A percentile compares a stretch with the other conserved stretches of the same genome.
These are phyloP conservation scores for Cantharis rufa DNA, from an alignment of 2,888 invertebrate genomes.

Conservation along the genomic window DNA sequence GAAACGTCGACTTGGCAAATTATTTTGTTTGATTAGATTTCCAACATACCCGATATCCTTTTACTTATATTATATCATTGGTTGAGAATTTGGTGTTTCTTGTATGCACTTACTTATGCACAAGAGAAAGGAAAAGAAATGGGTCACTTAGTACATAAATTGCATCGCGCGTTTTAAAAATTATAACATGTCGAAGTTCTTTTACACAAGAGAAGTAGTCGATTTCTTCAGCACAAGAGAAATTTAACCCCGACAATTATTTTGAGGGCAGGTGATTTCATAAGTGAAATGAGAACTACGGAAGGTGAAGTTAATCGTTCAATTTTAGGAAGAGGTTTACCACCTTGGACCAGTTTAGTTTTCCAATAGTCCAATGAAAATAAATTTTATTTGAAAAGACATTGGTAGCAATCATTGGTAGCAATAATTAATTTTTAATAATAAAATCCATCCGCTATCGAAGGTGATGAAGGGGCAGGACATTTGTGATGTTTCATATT, in stretches of 20 bases:
- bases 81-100: too few species aligned
- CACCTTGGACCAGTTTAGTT: not conserved
- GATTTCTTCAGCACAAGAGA: constrained; percentile 10
- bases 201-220: not conserved
- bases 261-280: not conserved
- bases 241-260: constrained; percentile 2
- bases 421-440: too few species aligned
- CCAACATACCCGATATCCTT: too few species aligned
- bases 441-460: too few species aligned
- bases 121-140: constrained; percentile 16
- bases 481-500: too few species aligned
- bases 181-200: not conserved
- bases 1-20: too few species aligned
- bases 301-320: not conserved
- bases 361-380: too few species aligned
- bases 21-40: too few species aligned
- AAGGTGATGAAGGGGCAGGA: too few species aligned
- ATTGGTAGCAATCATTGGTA: too few species aligned
- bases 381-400: too few species aligned
- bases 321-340: not conserved
- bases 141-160: constrained; percentile 9
- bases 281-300: not conserved
- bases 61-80: too few species aligned
- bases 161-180: constrained; percentile 1
- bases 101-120: not conserved